Conservation (phyloP, 2,113 vertebrate species). For the Salvelinus alpinus region DNA sequence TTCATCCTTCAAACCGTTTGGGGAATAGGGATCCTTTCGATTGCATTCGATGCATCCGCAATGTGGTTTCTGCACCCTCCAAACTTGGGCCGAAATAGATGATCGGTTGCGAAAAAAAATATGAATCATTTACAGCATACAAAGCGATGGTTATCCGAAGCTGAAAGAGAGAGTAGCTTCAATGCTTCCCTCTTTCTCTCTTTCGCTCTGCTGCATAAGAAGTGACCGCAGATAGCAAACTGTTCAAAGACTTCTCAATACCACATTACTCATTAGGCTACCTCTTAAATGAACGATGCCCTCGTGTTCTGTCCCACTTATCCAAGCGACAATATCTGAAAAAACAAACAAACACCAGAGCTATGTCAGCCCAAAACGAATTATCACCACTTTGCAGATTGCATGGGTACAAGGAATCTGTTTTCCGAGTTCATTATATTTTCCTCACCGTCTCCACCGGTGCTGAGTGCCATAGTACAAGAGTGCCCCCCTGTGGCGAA, state of each 20-base stretch:
- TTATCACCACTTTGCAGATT: slow-evolving; percentile 51
- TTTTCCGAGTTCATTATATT: slow-evolving; percentile 33
- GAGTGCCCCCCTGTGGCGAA: slow-evolving; percentile 83
- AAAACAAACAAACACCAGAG: slow-evolving; percentile 11
- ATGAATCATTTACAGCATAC: not conserved
- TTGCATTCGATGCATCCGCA: slow-evolving; percentile 35
- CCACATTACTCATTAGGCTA: not conserved
- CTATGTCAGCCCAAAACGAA: slow-evolving; percentile 33
- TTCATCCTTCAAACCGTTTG: slow-evolving; percentile 46
- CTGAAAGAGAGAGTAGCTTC: slow-evolving; percentile 20
- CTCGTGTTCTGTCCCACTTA: not conserved
- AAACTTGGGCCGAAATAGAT: slow-evolving; percentile 51
- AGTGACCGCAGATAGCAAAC: slow-evolving; percentile 18
- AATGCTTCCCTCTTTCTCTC: not conserved
- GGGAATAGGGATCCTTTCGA: slow-evolving; percentile 19
- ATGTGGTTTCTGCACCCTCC: slow-evolving; percentile 35
- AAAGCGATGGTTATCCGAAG: slow-evolving; percentile 9
- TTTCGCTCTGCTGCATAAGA: no score
- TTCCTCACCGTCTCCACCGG: slow-evolving; percentile 23
- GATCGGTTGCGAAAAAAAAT: slow-evolving; percentile 10
- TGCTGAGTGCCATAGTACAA: slow-evolving; percentile 69
- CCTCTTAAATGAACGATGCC: no score
- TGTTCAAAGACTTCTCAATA: slow-evolving; percentile 29
- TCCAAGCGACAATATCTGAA: slow-evolving; percentile 6
- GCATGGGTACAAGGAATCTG: slow-evolving; percentile 24